Base-by-base conservation (phyloP, 2,113 vertebrate species). In the Neolamprologus cancellatus region DNA sequence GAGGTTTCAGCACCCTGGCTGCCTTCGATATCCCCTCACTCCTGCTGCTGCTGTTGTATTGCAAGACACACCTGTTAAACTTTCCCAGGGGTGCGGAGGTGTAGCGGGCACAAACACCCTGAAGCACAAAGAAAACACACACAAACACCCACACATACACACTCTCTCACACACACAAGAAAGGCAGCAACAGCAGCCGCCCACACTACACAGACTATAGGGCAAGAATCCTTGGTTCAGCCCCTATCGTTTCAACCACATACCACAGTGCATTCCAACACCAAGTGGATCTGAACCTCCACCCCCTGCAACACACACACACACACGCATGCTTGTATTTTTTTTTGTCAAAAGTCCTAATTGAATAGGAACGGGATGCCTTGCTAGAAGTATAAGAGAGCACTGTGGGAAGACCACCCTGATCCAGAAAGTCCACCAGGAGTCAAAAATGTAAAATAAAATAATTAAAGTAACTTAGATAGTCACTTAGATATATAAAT, bases 61-160 rank as follows among this genome's bases (percentile, higher is more conserved):
- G 95, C 95, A 86, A 95, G 92, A 95, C 94, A 97, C 97, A 98
- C 97, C 97, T 98, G 97, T 97, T 97, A 96, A 96, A 97, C 96
- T 97, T 97, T 97, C 97, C 97, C 97, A 97, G 94, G 95, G 96
- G 93, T 95, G 91, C 74, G 84, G 94, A 96, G 96, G 94, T 95
- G 88, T 69, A 88, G 88, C 81, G 96, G 94, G 94, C 84, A 95
- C 95, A 94, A 92, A 96, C 96, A 96, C 95, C 96, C 97, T 71
- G 74, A 46, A 92, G 92, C 91, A 89, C 89, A 92, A 91, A 93
- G 82, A 84, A 86, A 74, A 30, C 69, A 46, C 69, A 18, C 66
- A 71, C 13, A 44, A 41, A 69, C 64, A 23, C 13, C 5, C 32
- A 20, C 34, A 66, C 61, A 20, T 18, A 18, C 57, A 59, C 8